These are phyloP conservation scores for Cartodere bifasciata DNA, from an alignment of 2,888 invertebrate species.

Conservation along the genomic window DNA sequence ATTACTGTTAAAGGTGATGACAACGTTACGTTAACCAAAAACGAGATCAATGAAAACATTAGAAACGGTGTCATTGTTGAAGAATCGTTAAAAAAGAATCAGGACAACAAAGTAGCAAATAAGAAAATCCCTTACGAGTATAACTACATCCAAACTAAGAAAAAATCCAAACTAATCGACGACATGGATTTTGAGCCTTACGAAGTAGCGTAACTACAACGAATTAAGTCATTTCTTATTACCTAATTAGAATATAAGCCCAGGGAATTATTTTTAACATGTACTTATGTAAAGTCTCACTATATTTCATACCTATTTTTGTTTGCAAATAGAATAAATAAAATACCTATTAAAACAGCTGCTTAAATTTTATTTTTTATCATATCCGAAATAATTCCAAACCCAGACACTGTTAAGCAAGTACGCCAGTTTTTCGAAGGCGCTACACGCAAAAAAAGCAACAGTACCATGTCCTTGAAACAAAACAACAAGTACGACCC, in stretches of 20 bases:
- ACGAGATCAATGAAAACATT: conserved; percentile 26
- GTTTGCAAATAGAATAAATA: too few relatives aligned
- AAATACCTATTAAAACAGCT: too few relatives aligned
- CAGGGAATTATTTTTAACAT: too few relatives aligned
- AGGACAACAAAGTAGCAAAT: conserved; percentile 24
- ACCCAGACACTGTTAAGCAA: conserved; percentile 78
- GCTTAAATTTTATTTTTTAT: too few relatives aligned
- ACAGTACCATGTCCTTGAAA: conserved; percentile 5
- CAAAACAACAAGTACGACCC: conserved; percentile 22
- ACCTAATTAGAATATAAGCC: too few relatives aligned
- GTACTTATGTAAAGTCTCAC: too few relatives aligned
- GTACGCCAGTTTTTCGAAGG: conserved; percentile 62
- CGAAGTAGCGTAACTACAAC: conserved; percentile 26
- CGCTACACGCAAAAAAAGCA: conserved; percentile 18
- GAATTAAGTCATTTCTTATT: too few relatives aligned
- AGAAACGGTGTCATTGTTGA: conserved; percentile 18
- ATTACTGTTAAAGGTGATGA: too few relatives aligned
- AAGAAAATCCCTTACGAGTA: conserved; percentile 26
- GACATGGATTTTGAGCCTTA: conserved; percentile 71
- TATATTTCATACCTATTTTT: too few relatives aligned
- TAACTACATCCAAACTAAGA: conserved; percentile 41
- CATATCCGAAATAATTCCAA: too few relatives aligned
- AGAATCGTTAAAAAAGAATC: conserved; percentile 26
- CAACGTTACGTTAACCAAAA: conserved; percentile 17
- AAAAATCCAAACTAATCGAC: conserved; percentile 50